Evolutionary conservation across 1,140 invertebrate genomes (phyloP), one percentile per base, ranked within the genome.

Genomic region (Eupristina koningsbergeri): DNA sequence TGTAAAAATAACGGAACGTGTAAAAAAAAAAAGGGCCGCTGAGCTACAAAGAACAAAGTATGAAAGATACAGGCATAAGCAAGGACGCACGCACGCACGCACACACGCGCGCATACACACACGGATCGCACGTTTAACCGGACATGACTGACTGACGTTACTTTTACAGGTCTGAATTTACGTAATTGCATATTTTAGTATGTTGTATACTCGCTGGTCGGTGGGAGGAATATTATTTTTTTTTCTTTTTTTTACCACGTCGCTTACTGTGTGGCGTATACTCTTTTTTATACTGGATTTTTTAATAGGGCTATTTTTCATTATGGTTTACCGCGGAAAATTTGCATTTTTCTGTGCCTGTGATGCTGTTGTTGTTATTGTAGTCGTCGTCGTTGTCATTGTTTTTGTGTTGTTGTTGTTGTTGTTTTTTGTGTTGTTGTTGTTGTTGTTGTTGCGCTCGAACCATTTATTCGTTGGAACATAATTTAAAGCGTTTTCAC

Each of bases 301-400:
- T 83, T 79, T 83, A 83, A 83, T 74, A 53, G 34, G 75, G 64
- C 82, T 47, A 69, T 84, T 84, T 64, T 74, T 84, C 76, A 75
- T 79, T 50, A 15, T 22, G 82, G 64, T 64, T 84, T 79, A 80
- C 76, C 76, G 31, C 75, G 53, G 67, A 45, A 74, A 84, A 84
- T 84, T 84, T 74, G 15, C 82, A 80, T 79, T 73, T 74, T 79
- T 84, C 80, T 67, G 47, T 3, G 39, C 22, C n/a, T n/a, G n/a
- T n/a, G n/a, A n/a, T n/a, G n/a, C n/a, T n/a, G n/a, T n/a, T n/a
- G n/a, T n/a, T n/a, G n/a, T n/a, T n/a, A n/a, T n/a, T n/a, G n/a
- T n/a, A n/a, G n/a, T n/a, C n/a, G n/a, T n/a, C n/a, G n/a, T n/a
- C n/a, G n/a, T n/a, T n/a, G n/a, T n/a, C n/a, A n/a, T n/a, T n/a